Percentiles rank a stretch among this genome's conserved stretches.
Conservation (phyloP, 2,888 invertebrate species). For the Erynnis tages region DNA sequence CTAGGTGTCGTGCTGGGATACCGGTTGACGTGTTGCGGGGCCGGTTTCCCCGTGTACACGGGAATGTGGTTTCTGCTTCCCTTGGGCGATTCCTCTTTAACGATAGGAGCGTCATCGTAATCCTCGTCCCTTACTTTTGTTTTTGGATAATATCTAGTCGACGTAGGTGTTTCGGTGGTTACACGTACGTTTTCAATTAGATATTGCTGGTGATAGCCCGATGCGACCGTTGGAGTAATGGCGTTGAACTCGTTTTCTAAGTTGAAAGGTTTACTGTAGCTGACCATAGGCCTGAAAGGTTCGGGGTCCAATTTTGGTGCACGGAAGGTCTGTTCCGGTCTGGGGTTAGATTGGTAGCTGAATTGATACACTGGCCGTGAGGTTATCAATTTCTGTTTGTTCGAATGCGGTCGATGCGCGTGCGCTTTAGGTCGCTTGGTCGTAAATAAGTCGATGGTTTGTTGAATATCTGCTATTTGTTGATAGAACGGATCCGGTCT, state of each 20-base stretch:
- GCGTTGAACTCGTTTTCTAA: conserved; percentile 69
- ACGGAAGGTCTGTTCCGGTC: conserved; percentile 73
- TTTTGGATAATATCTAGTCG: conserved; percentile 75
- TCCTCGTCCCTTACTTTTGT: conserved; percentile 72
- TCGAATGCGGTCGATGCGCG: conserved; percentile 58
- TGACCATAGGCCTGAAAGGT: conserved; percentile 85
- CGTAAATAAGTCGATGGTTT: conserved; percentile 84
- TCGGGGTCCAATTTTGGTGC: conserved; percentile 81
- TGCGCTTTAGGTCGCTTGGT: conserved; percentile 79
- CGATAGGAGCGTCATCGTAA: conserved; percentile 58
- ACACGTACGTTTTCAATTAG: conserved; percentile 70
- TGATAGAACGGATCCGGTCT: conserved; percentile 82
- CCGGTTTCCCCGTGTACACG: conserved; percentile 58
- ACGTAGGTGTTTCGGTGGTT: conserved; percentile 76
- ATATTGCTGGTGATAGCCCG: conserved; percentile 68
- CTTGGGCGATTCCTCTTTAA: conserved; percentile 54
- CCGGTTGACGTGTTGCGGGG: conserved; percentile 51
- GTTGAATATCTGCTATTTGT: conserved; percentile 84
- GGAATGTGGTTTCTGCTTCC: conserved; percentile 60
- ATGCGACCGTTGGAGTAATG: conserved; percentile 62
- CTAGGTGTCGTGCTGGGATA: conserved; percentile 76
- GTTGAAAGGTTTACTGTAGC: conserved; percentile 77
- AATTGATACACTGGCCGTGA: conserved; percentile 86
- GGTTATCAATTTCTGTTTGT: conserved; percentile 75
- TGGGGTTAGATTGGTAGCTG: conserved; percentile 84